phyloP scores from a whole-genome alignment of 2,113 vertebrate genomes.

The Tragelaphus scriptus region DNA sequence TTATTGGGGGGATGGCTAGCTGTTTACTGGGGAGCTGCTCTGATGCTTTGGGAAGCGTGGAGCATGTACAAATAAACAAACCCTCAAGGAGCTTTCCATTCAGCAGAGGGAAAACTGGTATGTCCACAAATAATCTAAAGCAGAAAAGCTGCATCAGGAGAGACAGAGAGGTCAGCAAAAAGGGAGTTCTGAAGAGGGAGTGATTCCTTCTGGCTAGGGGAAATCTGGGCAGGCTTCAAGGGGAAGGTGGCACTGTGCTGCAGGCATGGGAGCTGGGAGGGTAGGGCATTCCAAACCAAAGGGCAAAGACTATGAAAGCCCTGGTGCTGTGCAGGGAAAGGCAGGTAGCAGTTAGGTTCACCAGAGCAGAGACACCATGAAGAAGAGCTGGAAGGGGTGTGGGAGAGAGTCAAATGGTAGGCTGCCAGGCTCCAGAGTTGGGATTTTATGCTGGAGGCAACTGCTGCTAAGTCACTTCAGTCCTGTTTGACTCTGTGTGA shows the following conservation, averaged over 20 bases:
- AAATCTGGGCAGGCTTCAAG: background rate
- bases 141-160: background rate
- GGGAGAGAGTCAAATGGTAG: background rate
- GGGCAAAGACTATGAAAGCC: background rate
- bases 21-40: background rate
- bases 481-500: rapidly evolving
- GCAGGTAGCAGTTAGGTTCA: background rate
- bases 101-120: background rate
- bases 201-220: background rate
- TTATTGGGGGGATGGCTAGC: background rate
- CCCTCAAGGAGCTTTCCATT: background rate
- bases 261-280: background rate
- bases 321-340: background rate
- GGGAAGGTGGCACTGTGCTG: background rate
- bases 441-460: background rate
- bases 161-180: background rate
- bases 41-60: background rate
- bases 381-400: background rate
- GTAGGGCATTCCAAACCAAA: background rate
- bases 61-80: background rate
- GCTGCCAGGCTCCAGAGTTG: background rate
- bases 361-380: background rate
- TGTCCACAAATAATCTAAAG: background rate
- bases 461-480: too few species aligned
- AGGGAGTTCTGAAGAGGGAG: background rate